Base-by-base conservation (phyloP, 2,113 vertebrate species). In the Solenodon paradoxus region DNA sequence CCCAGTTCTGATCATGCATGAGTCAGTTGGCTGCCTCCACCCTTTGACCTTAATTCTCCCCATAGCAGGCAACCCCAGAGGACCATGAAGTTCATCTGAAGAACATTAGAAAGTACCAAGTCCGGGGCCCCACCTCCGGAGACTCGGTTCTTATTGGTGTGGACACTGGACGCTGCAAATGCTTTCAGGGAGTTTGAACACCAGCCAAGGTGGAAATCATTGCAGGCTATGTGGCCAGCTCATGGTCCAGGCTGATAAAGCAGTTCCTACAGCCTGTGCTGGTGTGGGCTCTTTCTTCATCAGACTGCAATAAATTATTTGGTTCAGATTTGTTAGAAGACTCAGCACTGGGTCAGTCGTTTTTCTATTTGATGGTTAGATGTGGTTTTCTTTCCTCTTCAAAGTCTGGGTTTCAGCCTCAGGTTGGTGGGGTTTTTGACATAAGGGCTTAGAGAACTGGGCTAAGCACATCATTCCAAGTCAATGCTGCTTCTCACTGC, bases 21-120 rank as follows among this genome's bases (percentile, higher is more conserved):
- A 91, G n/a, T 59, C 42, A 59, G 75, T 28, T 26, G 35, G 61
- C 51, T 35, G 61, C 55, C 88, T 59, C 61, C 20, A 47, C 40
- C 20, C 26, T 38, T 86, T 95, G 82, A 75, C 82, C 86, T 95
- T 85, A 35, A 78, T 71, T 94, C 55, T 77, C 45, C 75, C 88
- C 30, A 68, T 15, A 45, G 40, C 32, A 28, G 26, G 9, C 80
- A 78, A 64, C 32, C 53, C 32, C 12, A 38, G 78, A 66, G 75
- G 79, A 77, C 69, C 26, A 51, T 86, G 53, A 78, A 87, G 68
- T 82, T 94, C 79, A 93, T 63, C 78, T 16, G 19, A 91, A 66
- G 77, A 77, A 47, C 59, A 93, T 49, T 92, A 57, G 74, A 63
- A 88, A 88, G 51, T 26, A 88, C 85, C 71, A 55, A 28, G 20